phyloP scores from a whole-genome alignment of 2,888 invertebrate genomes.

The Biston stratarius region DNA sequence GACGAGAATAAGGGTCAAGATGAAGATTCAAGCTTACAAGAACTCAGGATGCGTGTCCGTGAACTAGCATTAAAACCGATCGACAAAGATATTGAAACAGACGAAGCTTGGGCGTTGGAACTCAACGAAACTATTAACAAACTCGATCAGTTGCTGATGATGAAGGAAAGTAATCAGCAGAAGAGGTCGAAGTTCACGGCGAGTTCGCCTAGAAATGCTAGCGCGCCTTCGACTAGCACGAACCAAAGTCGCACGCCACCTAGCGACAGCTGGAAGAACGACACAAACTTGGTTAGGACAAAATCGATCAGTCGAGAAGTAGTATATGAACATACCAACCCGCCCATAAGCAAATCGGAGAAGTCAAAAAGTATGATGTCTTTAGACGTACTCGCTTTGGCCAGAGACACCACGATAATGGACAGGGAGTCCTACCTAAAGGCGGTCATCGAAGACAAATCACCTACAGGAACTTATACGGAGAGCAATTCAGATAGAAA shows the following conservation, averaged over 20 bases:
- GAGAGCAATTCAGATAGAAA: conserved; percentile 81
- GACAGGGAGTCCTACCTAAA: conserved; percentile 80
- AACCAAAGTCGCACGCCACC: conserved; percentile 67
- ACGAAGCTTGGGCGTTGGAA: conserved; percentile 91
- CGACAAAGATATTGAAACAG: conserved; percentile 90
- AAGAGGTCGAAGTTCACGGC: conserved; percentile 80
- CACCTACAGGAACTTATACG: conserved; percentile 78
- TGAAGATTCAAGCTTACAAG: conserved; percentile 87
- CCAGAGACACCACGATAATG: conserved; percentile 74
- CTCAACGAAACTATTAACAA: conserved; percentile 92
- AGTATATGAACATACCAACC: conserved; percentile 68
- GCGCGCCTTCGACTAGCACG: conserved; percentile 76
- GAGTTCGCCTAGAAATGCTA: conserved; percentile 70
- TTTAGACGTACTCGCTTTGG: conserved; percentile 75
- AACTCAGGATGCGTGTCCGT: conserved; percentile 89
- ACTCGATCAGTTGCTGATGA: conserved; percentile 89
- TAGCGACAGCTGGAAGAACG: conserved; percentile 67
- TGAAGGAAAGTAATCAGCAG: conserved; percentile 88
- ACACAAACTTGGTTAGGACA: conserved; percentile 63
- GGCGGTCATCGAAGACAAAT: conserved; percentile 82
- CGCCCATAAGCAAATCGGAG: conserved; percentile 70
- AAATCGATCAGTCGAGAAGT: conserved; percentile 77
- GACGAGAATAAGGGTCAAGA: conserved; percentile 75
- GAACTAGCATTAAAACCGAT: conserved; percentile 91
- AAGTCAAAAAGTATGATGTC: conserved; percentile 84